Evolutionary conservation across 2,797 vertebrate genomes (phyloP), one percentile per base, ranked within the genome.

Genomic region (Sebastes minor): DNA sequence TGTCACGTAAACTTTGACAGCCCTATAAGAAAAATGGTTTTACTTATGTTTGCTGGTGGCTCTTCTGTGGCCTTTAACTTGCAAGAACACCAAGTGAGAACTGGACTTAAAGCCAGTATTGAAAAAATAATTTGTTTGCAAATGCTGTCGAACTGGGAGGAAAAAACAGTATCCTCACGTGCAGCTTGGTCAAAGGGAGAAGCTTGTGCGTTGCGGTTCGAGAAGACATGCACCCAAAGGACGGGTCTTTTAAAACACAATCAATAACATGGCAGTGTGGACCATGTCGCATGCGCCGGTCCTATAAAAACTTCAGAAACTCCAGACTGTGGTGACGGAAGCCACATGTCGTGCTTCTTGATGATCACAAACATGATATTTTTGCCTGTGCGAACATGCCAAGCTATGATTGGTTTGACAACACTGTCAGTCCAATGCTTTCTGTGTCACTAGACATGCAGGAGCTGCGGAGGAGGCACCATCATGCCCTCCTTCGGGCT

Each of bases 341-440:
- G 53, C 70, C 27, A 64, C 65, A 71, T 63, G 42, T 7, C 5
- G 3, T 60, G 28, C 52, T 60, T 65, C 59, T 16, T 8, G 11
- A 49, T 55, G 23, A 78, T 70, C 30, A 71, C 22, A 74, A 33
- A 72, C 30, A 14, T n/a, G 18, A 74, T 59, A 9, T 23, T 77
- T 25, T 63, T 49, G 28, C 64, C n/a, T 33, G 74, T 87, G 57
- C 35, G 71, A 80, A 85, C 63, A 49, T 25, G 53, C 30, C 28
- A 9, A 18, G 67, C 60, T 53, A 27, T 10, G 76, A 72, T 59
- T 25, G 6, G 32, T 81, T 75, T 64, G 33, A 80, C 68, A 35
- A 4, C n/a, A 25, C 9, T 33, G 61, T 77, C 69, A 18, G 33
- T 42, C 55, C 33, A 2, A 71, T 64, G 59, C 25, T 70, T 32